Evolutionary conservation across 2,113 vertebrate species (phyloP).

Genomic region (Osmerus mordax): DNA sequence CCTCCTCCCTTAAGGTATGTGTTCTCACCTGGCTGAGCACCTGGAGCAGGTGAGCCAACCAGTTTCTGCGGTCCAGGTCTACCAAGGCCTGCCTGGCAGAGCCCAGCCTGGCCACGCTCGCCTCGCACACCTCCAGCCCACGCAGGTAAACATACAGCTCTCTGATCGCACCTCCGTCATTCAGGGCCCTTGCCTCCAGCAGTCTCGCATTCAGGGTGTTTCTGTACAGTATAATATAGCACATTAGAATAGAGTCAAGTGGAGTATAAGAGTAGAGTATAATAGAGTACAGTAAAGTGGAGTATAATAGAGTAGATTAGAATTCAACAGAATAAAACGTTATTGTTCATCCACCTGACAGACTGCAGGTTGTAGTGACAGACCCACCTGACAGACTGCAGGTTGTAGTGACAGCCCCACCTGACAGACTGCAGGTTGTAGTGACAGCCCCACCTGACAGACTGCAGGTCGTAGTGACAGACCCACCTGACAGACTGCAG

Average conservation of each 20-base stretch:
- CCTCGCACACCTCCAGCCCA: slow-evolving; percentile 1
- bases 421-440: no score
- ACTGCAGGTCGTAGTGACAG: no score
- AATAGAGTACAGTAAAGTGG: no score
- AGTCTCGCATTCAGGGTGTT: slow-evolving; percentile 16
- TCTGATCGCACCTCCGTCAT: slow-evolving; percentile 10
- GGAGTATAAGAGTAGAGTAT: no score
- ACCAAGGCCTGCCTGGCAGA: neutral
- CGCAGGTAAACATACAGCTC: slow-evolving; percentile 7
- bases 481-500: slow-evolving; percentile 10
- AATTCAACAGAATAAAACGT: no score
- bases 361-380: neutral
- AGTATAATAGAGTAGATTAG: no score
- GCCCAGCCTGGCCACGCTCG: neutral
- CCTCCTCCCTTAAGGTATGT: neutral
- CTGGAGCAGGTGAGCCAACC: slow-evolving; percentile 10
- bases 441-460: no score
- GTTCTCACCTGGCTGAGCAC: slow-evolving; percentile 23
- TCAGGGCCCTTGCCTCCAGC: neutral
- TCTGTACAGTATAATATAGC: neutral
- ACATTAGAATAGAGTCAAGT: no score
- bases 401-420: no score
- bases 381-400: neutral
- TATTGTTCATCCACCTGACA: slow-evolving; percentile 1
- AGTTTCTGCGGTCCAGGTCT: neutral